Percentiles rank a stretch among this genome's conserved stretches.
Conservation (phyloP, 1,140 invertebrate genomes). For the Tenebrio molitor region DNA sequence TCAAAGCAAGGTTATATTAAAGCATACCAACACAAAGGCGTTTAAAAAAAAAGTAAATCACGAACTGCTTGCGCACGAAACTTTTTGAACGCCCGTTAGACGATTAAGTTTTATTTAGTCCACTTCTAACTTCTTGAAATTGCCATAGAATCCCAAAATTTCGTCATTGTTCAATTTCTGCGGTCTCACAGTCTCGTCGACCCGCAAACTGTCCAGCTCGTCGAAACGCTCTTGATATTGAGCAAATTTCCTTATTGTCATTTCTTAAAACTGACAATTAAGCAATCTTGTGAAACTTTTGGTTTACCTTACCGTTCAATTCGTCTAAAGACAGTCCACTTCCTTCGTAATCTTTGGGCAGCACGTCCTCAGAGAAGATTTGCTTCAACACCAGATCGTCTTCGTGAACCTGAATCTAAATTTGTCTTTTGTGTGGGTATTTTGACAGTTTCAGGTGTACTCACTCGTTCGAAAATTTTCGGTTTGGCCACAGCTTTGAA, state of each 20-base stretch:
- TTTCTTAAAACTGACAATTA: constrained; percentile 10
- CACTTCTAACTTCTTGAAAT: constrained; percentile 13
- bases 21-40: too few relatives aligned
- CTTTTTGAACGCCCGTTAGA: too few relatives aligned
- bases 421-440: too few relatives aligned
- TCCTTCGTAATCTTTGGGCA: constrained; percentile 14
- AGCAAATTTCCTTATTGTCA: neutral
- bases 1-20: too few relatives aligned
- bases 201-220: neutral
- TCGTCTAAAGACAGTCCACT: neutral
- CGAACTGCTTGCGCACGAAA: too few relatives aligned
- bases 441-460: neutral
- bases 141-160: constrained; percentile 3
- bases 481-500: constrained; percentile 5
- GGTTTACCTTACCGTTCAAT: neutral
- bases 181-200: constrained; percentile 2
- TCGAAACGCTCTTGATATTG: neutral
- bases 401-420: neutral
- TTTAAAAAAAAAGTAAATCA: too few relatives aligned
- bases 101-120: too few relatives aligned
- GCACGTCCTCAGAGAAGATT: neutral
- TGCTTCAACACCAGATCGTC: neutral
- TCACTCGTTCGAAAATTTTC: constrained; percentile 27
- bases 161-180: constrained; percentile 2
- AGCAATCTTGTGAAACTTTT: neutral